A percentile compares a stretch with the other conserved stretches of the same genome.
Conservation (phyloP, 1,140 invertebrate genomes). For the Dysdera silvatica region DNA sequence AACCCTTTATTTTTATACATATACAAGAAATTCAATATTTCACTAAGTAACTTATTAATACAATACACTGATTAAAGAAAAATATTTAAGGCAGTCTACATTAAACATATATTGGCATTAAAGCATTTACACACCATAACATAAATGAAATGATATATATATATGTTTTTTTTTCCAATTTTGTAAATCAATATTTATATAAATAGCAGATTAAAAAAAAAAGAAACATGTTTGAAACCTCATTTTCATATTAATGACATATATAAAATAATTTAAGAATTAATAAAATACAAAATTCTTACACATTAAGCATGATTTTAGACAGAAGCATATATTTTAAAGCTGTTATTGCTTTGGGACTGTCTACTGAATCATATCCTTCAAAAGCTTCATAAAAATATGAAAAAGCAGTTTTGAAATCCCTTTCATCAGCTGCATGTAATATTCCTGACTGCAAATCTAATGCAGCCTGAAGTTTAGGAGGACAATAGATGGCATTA, state of each 20-base stretch:
- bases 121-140: too few species aligned
- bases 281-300: slow-evolving; percentile 35
- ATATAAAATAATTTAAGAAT: not conserved
- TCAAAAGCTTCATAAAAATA: slow-evolving; percentile 99
- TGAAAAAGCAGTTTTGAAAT: slow-evolving; percentile 99
- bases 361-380: slow-evolving; percentile 93
- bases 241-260: not conserved
- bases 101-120: too few species aligned
- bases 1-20: too few species aligned
- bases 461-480: slow-evolving; percentile 91
- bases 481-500: slow-evolving; percentile 98
- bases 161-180: too few species aligned
- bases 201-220: too few species aligned
- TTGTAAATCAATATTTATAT: too few species aligned
- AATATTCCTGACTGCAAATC: slow-evolving; percentile 97
- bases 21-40: too few species aligned
- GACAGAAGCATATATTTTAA: slow-evolving; percentile 98
- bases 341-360: slow-evolving; percentile 79
- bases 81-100: too few species aligned
- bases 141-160: too few species aligned
- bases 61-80: too few species aligned
- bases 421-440: slow-evolving; percentile 96
- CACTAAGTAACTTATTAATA: too few species aligned
- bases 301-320: slow-evolving; percentile 93
- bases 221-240: not conserved